Evolutionary conservation across 2,888 invertebrate genomes (phyloP), one percentile per base, ranked within the genome.

Genomic region (Andrena camellia): DNA sequence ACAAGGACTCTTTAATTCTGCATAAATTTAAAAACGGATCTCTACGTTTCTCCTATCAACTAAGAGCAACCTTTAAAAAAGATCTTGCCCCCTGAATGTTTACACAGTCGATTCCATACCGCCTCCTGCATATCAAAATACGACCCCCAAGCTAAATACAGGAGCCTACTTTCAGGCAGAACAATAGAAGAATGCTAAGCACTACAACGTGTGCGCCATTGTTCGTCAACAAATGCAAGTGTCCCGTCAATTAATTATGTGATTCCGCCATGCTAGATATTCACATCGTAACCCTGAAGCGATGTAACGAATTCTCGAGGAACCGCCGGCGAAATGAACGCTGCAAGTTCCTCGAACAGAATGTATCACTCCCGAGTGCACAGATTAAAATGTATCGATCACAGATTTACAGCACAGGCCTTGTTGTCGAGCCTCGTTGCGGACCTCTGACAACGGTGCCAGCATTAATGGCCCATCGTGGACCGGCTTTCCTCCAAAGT

Each of bases 321-420:
- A 48, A 35, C 17, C n/a, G 23, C n/a, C 13, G 33, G 26, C 4
- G n/a, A 42, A 29, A 62, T 42, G 54, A 35, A 31, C 1, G n/a
- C 23, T 6, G 23, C 10, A 35, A 10, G n/a, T 48, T n/a, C 26
- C 20, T 20, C 59, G 42, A n/a, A 13, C 13, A 26, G 54, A 57
- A 29, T n/a, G 50, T 42, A 52, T 67, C 33, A 54, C 50, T 29
- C 67, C 35, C 54, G 48, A 29, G 52, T 48, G 64, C 48, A 71
- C 4, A 71, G 64, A 80, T 81, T 80, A 72, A 80, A 81, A 54
- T 50, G 66, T 79, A 79, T 81, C 80, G 81, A 81, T 81, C 80
- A 54, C 48, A 62, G 81, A 81, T 81, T 81, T 72, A 67, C 81
- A 2, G 54, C 13, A 6, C 52, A 17, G 1, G 10, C 31, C 66